These are phyloP conservation scores for Megathymus violae DNA, from an alignment of 1,140 invertebrate genomes.

Conservation along the genomic window DNA sequence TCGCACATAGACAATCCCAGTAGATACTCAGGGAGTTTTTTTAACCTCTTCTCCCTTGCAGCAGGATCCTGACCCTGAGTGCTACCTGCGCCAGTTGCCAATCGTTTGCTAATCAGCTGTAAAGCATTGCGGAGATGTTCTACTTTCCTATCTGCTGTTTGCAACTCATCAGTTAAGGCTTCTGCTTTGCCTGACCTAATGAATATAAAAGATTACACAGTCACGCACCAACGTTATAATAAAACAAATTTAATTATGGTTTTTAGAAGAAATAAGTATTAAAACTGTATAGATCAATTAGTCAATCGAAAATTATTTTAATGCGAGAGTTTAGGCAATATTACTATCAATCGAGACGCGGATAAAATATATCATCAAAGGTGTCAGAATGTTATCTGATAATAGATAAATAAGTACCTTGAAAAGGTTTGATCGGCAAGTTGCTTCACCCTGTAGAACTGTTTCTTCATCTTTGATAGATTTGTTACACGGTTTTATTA, in stretches of 20 bases:
- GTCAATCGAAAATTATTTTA: background rate
- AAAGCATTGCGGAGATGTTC: slow-evolving; percentile 92
- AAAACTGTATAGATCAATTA: background rate
- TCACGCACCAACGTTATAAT: background rate
- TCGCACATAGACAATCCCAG: slow-evolving; percentile 84
- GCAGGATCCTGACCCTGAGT: slow-evolving; percentile 85
- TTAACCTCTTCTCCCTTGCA: slow-evolving; percentile 89
- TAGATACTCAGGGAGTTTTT: slow-evolving; percentile 85
- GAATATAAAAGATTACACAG: slow-evolving; percentile 33
- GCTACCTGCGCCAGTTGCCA: slow-evolving; percentile 84
- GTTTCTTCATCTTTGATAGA: slow-evolving; percentile 89
- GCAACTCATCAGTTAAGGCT: slow-evolving; percentile 93
- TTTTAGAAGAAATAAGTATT: background rate
- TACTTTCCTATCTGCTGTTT: slow-evolving; percentile 93
- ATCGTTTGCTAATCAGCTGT: slow-evolving; percentile 87
- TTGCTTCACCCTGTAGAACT: slow-evolving; percentile 94
- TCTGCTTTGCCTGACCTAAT: slow-evolving; percentile 94
- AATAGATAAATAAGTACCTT: slow-evolving; percentile 86
- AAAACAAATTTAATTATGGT: background rate
- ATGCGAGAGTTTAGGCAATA: slow-evolving; percentile 6
- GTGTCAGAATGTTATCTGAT: slow-evolving; percentile 70
- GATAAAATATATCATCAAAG: slow-evolving; percentile 41
- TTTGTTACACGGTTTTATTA: slow-evolving; percentile 58
- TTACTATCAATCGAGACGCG: background rate
- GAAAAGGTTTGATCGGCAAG: slow-evolving; percentile 94